Base-by-base conservation (phyloP, 2,113 vertebrate genomes). In the Lutjanus erythropterus region DNA sequence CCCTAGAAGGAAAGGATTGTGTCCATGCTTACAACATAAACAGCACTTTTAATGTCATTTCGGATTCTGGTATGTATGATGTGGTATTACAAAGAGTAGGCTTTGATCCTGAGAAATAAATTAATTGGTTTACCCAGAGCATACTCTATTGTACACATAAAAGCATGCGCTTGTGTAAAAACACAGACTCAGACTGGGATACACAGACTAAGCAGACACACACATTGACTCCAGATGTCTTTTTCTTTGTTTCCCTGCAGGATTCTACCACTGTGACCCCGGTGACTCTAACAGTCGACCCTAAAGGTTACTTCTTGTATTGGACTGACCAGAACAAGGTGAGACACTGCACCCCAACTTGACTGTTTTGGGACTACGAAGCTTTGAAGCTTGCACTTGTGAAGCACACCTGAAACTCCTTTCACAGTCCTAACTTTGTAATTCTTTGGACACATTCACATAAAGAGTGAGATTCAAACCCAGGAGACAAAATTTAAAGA, bases 261-360 rank as follows among this genome's bases (percentile, higher is more conserved):
- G 97, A 99, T 88, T 98, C 97, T 1, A 95, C 97, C 47, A 92
- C 96, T 72, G 97, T 97, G 89, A 97, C 96, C 87, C 96, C 97
- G 8, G 95, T 99, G 90, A 97, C 97, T 78, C 94, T 99, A 33
- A 96, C 95, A 86, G 97, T 98, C 66, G 98, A 99, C 90, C 97
- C 98, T 55, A 96, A 98, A 87, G 98, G 97, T 85, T 98, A 97
- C 95, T 99, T 97, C 96, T 95, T 99, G 71, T 97, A 98, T 72
- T 99, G 98, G 98, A 97, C 96, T 5, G 98, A 99, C 93, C 98
- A 99, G 90, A 99, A 97, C 88, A 99, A 99, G 97, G 98, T 99
- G 95, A 96, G 94, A 83, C 47, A 55, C 41, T 21, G 23, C 25
- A 46, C 7, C 9, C 16, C 9, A 19, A 11, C 15, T 69, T 2